Conservation (phyloP, 2,888 invertebrate species). For the Mimachlamys varia region DNA sequence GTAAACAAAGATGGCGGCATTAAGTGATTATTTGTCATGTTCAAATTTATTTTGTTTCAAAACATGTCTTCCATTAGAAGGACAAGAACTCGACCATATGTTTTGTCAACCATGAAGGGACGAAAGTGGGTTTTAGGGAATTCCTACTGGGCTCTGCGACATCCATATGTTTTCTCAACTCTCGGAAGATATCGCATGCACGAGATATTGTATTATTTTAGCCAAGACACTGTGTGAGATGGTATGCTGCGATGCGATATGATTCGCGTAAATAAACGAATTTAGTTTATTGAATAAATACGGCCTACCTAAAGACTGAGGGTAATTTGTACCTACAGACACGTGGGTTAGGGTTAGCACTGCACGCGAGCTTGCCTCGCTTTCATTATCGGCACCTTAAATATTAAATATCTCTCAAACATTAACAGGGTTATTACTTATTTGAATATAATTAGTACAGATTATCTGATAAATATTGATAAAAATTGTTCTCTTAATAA, state of each 20-base stretch:
- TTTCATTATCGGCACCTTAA: background rate
- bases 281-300: conserved; percentile 43
- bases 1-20: conserved; percentile 14
- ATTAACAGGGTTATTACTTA: no score
- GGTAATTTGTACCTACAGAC: background rate
- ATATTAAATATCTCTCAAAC: no score
- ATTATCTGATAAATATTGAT: no score
- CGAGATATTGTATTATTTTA: conserved; percentile 44
- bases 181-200: conserved; percentile 42
- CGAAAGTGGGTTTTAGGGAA: conserved; percentile 32
- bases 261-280: conserved; percentile 41
- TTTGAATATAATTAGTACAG: no score
- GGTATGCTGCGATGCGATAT: conserved; percentile 34
- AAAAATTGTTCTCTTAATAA: no score
- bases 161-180: conserved; percentile 42
- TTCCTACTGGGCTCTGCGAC: conserved; percentile 38
- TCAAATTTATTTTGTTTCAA: conserved; percentile 38
- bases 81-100: conserved; percentile 40
- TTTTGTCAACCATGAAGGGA: conserved; percentile 34
- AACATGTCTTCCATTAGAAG: conserved; percentile 36
- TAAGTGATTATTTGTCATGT: conserved; percentile 37
- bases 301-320: conserved; percentile 2
- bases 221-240: conserved; percentile 38
- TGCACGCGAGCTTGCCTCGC: background rate
- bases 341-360: background rate